Percentiles rank a stretch among this genome's conserved stretches.
phyloP scores from a whole-genome alignment of 1,140 invertebrate genomes.

The Sinella curviseta region DNA sequence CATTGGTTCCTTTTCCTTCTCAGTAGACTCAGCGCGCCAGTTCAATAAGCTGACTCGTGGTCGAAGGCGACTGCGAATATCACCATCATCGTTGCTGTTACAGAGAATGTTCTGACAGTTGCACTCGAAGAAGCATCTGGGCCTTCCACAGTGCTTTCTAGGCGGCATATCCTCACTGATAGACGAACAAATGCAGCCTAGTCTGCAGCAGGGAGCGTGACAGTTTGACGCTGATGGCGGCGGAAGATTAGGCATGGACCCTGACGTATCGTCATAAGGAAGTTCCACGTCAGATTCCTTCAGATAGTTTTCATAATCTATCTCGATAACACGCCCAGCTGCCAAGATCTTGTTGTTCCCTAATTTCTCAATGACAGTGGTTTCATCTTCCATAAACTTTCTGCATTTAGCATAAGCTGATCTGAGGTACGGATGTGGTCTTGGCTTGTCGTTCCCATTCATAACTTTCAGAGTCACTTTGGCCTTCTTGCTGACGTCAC shows the following conservation, averaged over 20 bases:
- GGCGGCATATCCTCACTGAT: neutral
- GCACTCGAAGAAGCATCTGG: conserved; percentile 23
- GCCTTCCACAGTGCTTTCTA: conserved; percentile 3
- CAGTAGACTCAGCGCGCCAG: conserved; percentile 5
- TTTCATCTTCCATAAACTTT: conserved; percentile 12
- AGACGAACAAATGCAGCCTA: conserved; percentile 1
- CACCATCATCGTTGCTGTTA: conserved; percentile 16
- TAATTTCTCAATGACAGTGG: neutral
- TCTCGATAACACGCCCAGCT: neutral
- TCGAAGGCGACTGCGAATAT: conserved; percentile 8
- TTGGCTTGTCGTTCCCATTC: neutral
- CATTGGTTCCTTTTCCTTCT: conserved; percentile 26
- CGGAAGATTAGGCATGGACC: conserved; percentile 1
- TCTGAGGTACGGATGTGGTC: neutral
- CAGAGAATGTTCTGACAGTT: neutral
- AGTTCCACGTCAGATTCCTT: neutral
- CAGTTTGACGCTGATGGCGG: conserved; percentile 1
- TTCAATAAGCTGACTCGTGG: conserved; percentile 18
- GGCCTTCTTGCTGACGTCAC: neutral
- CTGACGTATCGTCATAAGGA: neutral
- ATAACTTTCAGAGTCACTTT: neutral
- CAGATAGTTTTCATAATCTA: neutral
- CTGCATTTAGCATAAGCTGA: conserved; percentile 15
- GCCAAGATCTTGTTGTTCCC: conserved; percentile 14
- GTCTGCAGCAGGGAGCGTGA: conserved; percentile 1